phyloP scores from a whole-genome alignment of 2,113 vertebrate species.

The Rhegmatorhina hoffmannsi region DNA sequence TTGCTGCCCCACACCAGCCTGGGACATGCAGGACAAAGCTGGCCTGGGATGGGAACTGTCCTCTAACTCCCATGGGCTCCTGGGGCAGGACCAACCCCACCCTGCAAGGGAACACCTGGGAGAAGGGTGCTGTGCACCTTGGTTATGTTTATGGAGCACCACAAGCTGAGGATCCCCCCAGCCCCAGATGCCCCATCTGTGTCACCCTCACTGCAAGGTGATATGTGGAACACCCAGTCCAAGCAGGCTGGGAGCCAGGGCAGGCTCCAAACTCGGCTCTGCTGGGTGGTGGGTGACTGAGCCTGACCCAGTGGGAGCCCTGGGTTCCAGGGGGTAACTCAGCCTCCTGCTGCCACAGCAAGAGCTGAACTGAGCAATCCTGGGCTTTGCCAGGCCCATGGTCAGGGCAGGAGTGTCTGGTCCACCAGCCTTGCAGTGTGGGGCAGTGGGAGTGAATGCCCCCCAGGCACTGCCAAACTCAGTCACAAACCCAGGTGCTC shows the following conservation, averaged over 20 bases:
- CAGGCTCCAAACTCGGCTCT: background rate
- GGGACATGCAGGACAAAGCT: background rate
- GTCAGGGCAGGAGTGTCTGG: background rate
- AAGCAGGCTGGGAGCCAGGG: background rate
- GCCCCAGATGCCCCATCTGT: too few species aligned
- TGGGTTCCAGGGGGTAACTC: background rate
- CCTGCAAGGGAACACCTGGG: background rate
- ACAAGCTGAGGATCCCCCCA: background rate
- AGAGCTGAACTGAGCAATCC: background rate
- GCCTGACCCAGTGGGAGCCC: background rate
- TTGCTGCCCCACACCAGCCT: background rate
- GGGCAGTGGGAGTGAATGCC: fast-evolving
- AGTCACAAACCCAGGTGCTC: fast-evolving
- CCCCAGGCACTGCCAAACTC: background rate
- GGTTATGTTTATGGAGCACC: background rate
- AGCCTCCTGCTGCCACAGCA: background rate
- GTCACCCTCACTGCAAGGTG: fast-evolving
- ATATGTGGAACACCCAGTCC: fast-evolving
- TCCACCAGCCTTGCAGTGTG: fast-evolving
- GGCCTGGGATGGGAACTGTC: background rate
- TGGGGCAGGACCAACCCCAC: background rate
- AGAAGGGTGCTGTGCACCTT: background rate
- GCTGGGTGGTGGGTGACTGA: background rate
- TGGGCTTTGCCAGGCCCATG: fast-evolving
- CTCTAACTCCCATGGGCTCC: fast-evolving